Base-by-base conservation (phyloP, 64 coral and sea anemone genomes). In the Platygyra sinensis region DNA sequence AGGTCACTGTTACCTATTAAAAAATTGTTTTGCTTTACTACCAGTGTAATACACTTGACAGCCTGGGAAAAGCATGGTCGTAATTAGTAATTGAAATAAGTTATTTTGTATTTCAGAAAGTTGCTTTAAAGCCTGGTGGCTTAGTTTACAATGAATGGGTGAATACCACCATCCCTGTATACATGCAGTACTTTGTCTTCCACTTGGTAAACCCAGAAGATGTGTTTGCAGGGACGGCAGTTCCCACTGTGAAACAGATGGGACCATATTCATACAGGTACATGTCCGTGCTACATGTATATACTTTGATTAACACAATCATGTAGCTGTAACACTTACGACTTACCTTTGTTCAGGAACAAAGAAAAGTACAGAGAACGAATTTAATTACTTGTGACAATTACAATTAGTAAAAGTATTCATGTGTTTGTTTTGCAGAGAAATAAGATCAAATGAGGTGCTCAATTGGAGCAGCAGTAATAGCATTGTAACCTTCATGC, bases 191-290 rank as follows among this genome's bases (percentile, higher is more conserved):
- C 92, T 98, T 88, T 85, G 52, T 98, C 10, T 98, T 98, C 65
- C 87, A 98, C 74, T 29, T 98, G 8, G 87, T 74, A 72, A 98
- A 98, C 57, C 82, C 93, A 29, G 82, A 90, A n/a, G 93, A 78
- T n/a, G 90, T 93, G 60, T 79, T 90, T 32, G 38, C 90, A 71
- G 96, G 93, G 38, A 59, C 32, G 36, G 94, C 90, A 86, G 89
- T 73, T 39, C 96, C 96, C 33, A 62, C 50, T 80, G 87, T 98
- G n/a, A 55, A 77, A 49, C 93, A 98, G 75, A 95, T 69, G 42
- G 96, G 96, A 3, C 96, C 96, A 13, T 98, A 95, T 90, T 98
- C 96, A 20, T 98, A 98, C 88, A 98, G 72, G 96, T 95, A 93
- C 3, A 8, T 39, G 42, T 46, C 5, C 42, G 7, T 46, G 42